Percentiles rank a stretch among this genome's conserved stretches.
These are phyloP conservation scores for Agrilus cyanescens DNA, from an alignment of 2,888 invertebrate species.

Conservation along the genomic window DNA sequence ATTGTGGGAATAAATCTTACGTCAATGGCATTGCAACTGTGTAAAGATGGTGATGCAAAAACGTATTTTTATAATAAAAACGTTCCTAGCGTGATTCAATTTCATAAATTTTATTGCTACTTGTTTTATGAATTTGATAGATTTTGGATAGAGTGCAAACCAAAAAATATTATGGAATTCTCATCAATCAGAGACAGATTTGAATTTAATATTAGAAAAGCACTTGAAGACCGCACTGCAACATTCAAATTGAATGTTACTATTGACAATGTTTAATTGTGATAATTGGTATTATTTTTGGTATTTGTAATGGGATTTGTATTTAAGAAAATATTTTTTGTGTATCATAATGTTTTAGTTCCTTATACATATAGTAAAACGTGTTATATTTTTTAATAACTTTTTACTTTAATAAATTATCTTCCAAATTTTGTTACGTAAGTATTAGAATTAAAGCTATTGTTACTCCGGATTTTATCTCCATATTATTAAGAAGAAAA, in stretches of 20 bases:
- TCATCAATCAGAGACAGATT: conserved; percentile 77
- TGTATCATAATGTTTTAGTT: too few species aligned
- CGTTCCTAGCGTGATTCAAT: conserved; percentile 57
- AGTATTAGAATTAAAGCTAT: too few species aligned
- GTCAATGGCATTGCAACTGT: conserved; percentile 72
- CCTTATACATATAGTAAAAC: too few species aligned
- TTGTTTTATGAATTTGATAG: conserved; percentile 90
- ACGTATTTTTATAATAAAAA: conserved; percentile 82
- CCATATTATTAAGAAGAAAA: too few species aligned
- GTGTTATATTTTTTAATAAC: too few species aligned
- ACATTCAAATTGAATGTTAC: conserved; percentile 70
- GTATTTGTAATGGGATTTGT: too few species aligned
- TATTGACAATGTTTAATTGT: conserved; percentile 53
- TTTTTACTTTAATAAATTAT: too few species aligned
- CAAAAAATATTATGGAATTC: conserved; percentile 93
- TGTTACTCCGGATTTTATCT: too few species aligned
- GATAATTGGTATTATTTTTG: too few species aligned
- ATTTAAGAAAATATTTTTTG: too few species aligned
- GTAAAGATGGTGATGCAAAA: conserved; percentile 72
- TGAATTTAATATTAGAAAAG: conserved; percentile 57
- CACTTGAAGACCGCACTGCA: conserved; percentile 55
- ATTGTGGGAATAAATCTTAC: conserved; percentile 93
- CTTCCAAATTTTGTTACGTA: too few species aligned
- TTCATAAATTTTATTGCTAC: conserved; percentile 90
- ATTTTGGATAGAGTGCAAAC: conserved; percentile 87